Percentiles rank a stretch among this genome's conserved stretches.
These are phyloP conservation scores for Panurus biarmicus DNA, from an alignment of 2,113 vertebrate species.

Conservation along the genomic window DNA sequence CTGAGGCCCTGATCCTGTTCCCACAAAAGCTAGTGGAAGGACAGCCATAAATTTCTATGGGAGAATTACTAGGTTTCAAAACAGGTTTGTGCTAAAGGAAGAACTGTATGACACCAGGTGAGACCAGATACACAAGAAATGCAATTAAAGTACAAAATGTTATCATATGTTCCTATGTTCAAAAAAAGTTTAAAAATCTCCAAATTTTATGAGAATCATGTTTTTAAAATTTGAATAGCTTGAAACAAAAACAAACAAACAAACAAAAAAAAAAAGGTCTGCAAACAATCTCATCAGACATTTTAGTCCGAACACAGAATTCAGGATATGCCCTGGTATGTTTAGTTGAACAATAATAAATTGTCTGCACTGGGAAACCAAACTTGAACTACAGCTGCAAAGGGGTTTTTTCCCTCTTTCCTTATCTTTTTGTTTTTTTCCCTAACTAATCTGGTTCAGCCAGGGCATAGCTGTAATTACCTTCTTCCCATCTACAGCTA, in stretches of 20 bases:
- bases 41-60: not conserved
- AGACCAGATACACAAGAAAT: slow-evolving; percentile 18
- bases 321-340: slow-evolving; percentile 2
- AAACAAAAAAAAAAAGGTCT: not conserved
- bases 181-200: not conserved
- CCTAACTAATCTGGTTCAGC: slow-evolving; percentile 14
- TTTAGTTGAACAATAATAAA: slow-evolving; percentile 72
- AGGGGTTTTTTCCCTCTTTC: not conserved
- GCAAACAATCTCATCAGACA: not conserved
- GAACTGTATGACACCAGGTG: not conserved
- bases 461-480: slow-evolving; percentile 49
- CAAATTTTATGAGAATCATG: not conserved
- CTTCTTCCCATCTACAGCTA: slow-evolving; percentile 45
- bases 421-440: not conserved
- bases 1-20: not conserved
- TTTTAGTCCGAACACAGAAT: not conserved
- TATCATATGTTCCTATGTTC: not conserved
- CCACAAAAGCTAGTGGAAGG: not conserved
- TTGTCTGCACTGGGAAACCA: slow-evolving; percentile 43
- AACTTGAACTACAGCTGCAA: slow-evolving; percentile 51
- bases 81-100: not conserved
- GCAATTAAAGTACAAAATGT: not conserved
- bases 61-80: not conserved
- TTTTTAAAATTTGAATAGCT: slow-evolving; percentile 17
- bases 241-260: not conserved